Evolutionary conservation across 2,888 invertebrate genomes (phyloP), one percentile per base, ranked within the genome.

Genomic region (Oscheius sp.): DNA sequence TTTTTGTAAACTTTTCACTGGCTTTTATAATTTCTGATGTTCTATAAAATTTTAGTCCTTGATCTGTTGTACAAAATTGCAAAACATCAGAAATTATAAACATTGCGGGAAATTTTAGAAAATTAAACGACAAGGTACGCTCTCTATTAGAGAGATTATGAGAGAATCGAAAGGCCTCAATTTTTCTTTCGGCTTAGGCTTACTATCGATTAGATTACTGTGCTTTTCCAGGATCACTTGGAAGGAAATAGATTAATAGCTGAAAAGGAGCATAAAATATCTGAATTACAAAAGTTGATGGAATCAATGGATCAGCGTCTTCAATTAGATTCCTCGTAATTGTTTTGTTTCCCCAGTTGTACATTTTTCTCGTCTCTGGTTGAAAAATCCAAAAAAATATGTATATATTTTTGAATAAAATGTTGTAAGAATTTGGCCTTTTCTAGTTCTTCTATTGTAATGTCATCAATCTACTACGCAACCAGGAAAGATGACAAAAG

Each of bases 171-270:
- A n/a, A n/a, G n/a, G n/a, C n/a, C n/a, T n/a, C n/a, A n/a, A n/a
- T n/a, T n/a, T n/a, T n/a, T n/a, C n/a, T n/a, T n/a, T n/a, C n/a
- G n/a, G n/a, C n/a, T n/a, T n/a, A n/a, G n/a, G n/a, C n/a, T n/a
- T n/a, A n/a, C n/a, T n/a, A n/a, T n/a, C n/a, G n/a, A n/a, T n/a
- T n/a, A n/a, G n/a, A n/a, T n/a, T n/a, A n/a, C n/a, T n/a, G n/a
- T n/a, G 10, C n/a, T 39, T 55, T 67, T 74, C 1, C 63, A 77
- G 77, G 77, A 77, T 50, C 71, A 75, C 58, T 15, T 42, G 10
- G 77, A 77, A 39, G 73, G 77, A 45, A 74, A 71, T 39, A 61
- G 77, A 17, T 57, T 68, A 65, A 52, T 77, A 27, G 72, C 65
- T 0, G 65, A 73, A 42, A 61, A 69, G 50, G 73, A 76, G 17